Evolutionary conservation across 2,113 vertebrate species (phyloP).

Genomic region (Climacteris rufus): DNA sequence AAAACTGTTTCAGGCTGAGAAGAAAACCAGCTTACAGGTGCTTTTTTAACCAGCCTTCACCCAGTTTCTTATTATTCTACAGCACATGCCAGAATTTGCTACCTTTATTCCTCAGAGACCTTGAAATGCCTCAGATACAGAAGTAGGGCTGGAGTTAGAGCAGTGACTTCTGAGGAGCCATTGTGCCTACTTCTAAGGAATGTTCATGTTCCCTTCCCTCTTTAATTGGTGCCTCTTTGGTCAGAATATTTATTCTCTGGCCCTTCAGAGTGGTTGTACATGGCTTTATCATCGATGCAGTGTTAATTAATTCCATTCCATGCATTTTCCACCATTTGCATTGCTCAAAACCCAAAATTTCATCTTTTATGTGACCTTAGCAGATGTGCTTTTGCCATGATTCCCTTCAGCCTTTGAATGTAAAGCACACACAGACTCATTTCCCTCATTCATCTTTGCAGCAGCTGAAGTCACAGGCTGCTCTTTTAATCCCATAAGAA

Average conservation of each 20-base stretch:
- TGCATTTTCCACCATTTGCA: neutral
- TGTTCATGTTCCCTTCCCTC: neutral
- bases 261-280: neutral
- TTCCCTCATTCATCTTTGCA: neutral
- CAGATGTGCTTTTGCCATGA: neutral
- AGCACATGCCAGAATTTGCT: neutral
- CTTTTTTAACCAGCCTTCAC: neutral
- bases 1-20: neutral
- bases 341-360: neutral
- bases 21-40: neutral
- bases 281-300: neutral
- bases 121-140: neutral
- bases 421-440: neutral
- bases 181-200: neutral
- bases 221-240: neutral
- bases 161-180: neutral
- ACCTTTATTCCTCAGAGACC: neutral
- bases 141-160: neutral
- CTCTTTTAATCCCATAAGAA: neutral
- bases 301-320: neutral
- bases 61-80: neutral
- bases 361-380: conserved; percentile 15
- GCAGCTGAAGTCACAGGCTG: neutral
- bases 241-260: neutral
- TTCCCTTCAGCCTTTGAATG: neutral